Base-by-base conservation (phyloP, 2,113 vertebrate genomes). In the Aptenodytes patagonicus region DNA sequence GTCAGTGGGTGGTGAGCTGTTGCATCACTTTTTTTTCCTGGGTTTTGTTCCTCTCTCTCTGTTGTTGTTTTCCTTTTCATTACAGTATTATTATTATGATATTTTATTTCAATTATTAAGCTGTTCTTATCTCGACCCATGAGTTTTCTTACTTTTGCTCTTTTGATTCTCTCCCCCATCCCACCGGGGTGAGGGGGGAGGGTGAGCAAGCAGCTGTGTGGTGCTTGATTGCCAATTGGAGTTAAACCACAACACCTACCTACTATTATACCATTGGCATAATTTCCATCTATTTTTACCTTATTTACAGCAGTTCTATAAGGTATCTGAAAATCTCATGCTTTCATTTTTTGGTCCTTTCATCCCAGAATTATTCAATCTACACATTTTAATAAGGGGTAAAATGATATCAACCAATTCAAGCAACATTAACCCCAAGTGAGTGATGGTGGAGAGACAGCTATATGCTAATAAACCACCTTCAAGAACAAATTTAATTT, bases 351-450 rank as follows among this genome's bases (percentile, higher is more conserved):
- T 91, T 17, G 5, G 17, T 71, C 77, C 68, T 85, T 91, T 93
- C 84, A 79, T 68, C 46, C 57, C 42, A 51, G 42, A 94, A 70
- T 32, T 51, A 92, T 90, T 94, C 64, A 66, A 73, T 47, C 60
- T 88, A 81, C 40, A 66, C 28, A 62, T 49, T 85, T 90, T 62
- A 86, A 69, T 87, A 86, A 62, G 32, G 42, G 47, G 61, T 54
- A 93, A 93, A 92, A 90, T 47, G 6, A 75, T 32, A 95, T 73
- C 58, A 91, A 69, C 36, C 49, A 83, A 73, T 83, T 94, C 90
- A 91, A 94, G 88, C 71, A 90, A 92, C 82, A 77, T 87, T 86
- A 93, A 88, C 66, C 58, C 16, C 75, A 87, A 55, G 38, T 4
- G 10, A 65, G 49, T 42, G 83, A 76, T 42, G 44, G 38, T 18